Conservation (phyloP, 2,888 invertebrate genomes). For the Watsonalla binaria region DNA sequence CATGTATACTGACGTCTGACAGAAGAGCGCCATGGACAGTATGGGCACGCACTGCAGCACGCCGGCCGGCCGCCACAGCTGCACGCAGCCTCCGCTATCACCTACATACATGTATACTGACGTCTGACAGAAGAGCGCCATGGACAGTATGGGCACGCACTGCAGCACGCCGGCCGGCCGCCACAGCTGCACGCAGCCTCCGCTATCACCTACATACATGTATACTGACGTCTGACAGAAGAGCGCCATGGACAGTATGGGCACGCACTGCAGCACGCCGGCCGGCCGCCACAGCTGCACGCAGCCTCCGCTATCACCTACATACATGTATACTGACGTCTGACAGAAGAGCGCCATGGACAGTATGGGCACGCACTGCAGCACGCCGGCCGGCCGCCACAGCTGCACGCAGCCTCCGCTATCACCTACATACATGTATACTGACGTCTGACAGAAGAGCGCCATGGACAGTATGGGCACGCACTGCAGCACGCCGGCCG, state of each 20-base stretch:
- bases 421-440: conserved; percentile 79
- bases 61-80: too few relatives aligned
- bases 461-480: conserved; percentile 98
- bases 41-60: too few relatives aligned
- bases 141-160: too few relatives aligned
- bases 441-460: conserved; percentile 84
- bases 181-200: too few relatives aligned
- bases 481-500: conserved; percentile 92
- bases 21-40: too few relatives aligned
- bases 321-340: conserved; percentile 1
- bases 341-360: conserved; percentile 97
- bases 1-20: too few relatives aligned
- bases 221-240: too few relatives aligned
- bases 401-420: conserved; percentile 86
- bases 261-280: conserved; percentile 93
- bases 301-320: conserved; percentile 89
- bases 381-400: conserved; percentile 91
- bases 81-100: too few relatives aligned
- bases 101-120: too few relatives aligned
- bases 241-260: conserved; percentile 97
- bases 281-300: conserved; percentile 90
- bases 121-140: too few relatives aligned
- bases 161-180: too few relatives aligned
- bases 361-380: conserved; percentile 97
- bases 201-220: too few relatives aligned